These are phyloP conservation scores for Lutjanus argentimaculatus DNA, from an alignment of 2,797 vertebrate species.

Conservation along the genomic window DNA sequence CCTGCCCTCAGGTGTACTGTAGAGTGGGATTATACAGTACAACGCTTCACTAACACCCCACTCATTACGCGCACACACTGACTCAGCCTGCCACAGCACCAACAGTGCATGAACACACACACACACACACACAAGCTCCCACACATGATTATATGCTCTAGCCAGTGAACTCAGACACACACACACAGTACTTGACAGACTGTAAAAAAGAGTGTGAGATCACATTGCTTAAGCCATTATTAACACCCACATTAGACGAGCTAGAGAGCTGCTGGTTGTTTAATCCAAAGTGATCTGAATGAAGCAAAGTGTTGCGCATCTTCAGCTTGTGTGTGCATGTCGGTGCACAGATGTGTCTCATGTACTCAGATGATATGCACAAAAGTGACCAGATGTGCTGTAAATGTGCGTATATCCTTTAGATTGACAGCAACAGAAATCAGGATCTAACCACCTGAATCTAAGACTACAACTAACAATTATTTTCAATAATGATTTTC, in stretches of 20 bases:
- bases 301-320: conserved; percentile 22
- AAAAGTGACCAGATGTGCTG: neutral
- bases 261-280: conserved; percentile 46
- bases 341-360: conserved; percentile 4
- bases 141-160: conserved; percentile 28
- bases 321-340: conserved; percentile 1
- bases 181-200: conserved; percentile 49
- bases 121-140: conserved; percentile 21
- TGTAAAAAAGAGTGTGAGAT: conserved; percentile 63
- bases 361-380: conserved; percentile 11
- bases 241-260: conserved; percentile 67
- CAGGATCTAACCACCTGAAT: neutral
- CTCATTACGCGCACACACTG: conserved; percentile 71
- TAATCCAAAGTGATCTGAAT: conserved; percentile 50
- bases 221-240: conserved; percentile 63
- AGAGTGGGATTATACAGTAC: conserved; percentile 68
- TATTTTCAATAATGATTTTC: no score
- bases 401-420: conserved; percentile 11
- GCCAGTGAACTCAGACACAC: conserved; percentile 5
- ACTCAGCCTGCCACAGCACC: conserved; percentile 61
- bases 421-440: conserved; percentile 28
- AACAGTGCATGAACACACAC: conserved; percentile 47
- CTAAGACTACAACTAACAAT: no score
- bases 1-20: conserved; percentile 71
- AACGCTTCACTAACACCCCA: conserved; percentile 64